Percentiles rank a stretch among this genome's conserved stretches.
Evolutionary conservation across 2,113 vertebrate genomes (phyloP).

Genomic region (Lipophrys pholis): DNA sequence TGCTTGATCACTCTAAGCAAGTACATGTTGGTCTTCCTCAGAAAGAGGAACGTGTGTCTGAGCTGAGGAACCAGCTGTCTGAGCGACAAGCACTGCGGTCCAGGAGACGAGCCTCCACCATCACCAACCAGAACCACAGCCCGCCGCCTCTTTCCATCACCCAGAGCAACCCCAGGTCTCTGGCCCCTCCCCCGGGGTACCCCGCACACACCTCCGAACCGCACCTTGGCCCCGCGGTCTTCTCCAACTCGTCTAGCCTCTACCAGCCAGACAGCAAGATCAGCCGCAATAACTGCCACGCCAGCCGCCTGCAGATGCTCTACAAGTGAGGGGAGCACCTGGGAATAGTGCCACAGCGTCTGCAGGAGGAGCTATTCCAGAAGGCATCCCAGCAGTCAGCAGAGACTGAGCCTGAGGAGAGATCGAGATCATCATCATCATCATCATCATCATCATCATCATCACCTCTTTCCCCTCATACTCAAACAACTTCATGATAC

Average conservation of each 20-base stretch:
- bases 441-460: no score
- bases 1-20: no score
- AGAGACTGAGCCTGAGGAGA: neutral
- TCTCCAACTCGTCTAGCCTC: constrained; percentile 79
- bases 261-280: constrained; percentile 87
- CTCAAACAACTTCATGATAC: constrained; percentile 6
- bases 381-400: constrained; percentile 1
- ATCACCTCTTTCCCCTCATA: no score
- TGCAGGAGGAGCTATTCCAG: constrained; percentile 3
- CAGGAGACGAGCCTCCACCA: constrained; percentile 80
- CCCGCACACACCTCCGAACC: constrained; percentile 75
- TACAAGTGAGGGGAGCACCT: constrained; percentile 86
- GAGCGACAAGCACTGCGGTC: constrained; percentile 89
- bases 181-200: constrained; percentile 80
- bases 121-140: constrained; percentile 78
- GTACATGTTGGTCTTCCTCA: constrained; percentile 50
- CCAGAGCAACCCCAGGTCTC: constrained; percentile 70
- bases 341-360: neutral
- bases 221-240: constrained; percentile 77
- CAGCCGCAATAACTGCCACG: constrained; percentile 87
- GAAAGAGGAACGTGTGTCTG: constrained; percentile 91
- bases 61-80: constrained; percentile 89
- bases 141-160: constrained; percentile 39
- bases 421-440: neutral
- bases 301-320: constrained; percentile 90